phyloP scores from a whole-genome alignment of 2,113 vertebrate genomes.

The Nibea albiflora region DNA sequence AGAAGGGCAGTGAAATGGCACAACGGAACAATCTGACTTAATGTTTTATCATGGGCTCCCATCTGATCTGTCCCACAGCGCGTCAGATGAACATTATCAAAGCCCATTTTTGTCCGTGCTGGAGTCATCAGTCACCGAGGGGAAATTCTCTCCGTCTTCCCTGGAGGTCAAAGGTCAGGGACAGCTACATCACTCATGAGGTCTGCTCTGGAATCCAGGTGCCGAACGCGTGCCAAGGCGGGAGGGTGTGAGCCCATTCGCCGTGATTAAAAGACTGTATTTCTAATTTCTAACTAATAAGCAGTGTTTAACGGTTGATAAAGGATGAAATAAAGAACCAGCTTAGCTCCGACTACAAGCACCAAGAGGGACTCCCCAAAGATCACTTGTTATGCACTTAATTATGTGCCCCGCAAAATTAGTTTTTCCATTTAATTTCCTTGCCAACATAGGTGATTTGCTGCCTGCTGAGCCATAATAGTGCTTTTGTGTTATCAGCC shows the following conservation, averaged over 20 bases:
- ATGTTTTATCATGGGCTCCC: background rate
- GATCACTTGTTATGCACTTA: constrained; percentile 1
- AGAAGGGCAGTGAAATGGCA: background rate
- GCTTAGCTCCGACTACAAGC: background rate
- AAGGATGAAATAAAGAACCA: constrained; percentile 5
- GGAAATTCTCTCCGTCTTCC: background rate
- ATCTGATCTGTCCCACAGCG: background rate
- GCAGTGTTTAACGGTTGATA: background rate
- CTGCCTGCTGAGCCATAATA: background rate
- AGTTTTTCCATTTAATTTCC: constrained; percentile 5
- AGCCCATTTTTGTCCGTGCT: background rate
- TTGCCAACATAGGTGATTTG: background rate
- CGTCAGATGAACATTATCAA: background rate
- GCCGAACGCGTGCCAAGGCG: background rate
- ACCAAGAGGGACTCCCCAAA: background rate
- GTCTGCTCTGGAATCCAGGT: background rate
- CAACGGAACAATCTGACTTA: background rate
- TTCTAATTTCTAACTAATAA: background rate
- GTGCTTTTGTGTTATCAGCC: constrained; percentile 1
- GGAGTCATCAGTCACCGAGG: no score
- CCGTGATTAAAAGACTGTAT: background rate
- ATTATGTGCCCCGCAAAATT: constrained; percentile 8
- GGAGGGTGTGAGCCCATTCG: background rate
- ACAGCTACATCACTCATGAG: background rate
- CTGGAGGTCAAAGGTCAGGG: constrained; percentile 21